Conservation (phyloP, 2,797 vertebrate genomes). For the Melanotaenia pygmaea region DNA sequence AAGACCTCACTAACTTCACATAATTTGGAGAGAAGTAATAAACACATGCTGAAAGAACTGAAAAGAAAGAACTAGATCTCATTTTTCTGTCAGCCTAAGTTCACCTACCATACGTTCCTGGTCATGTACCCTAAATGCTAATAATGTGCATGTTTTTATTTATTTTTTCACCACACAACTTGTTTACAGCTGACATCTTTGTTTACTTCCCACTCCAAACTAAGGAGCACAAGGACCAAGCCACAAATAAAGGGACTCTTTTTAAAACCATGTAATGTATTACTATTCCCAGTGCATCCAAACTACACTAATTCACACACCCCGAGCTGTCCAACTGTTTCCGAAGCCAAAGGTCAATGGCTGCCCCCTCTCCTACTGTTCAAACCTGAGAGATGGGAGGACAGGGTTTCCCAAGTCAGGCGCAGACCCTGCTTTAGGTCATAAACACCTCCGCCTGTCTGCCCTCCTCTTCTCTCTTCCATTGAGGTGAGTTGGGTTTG, state of each 20-base stretch:
- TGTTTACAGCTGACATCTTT: not conserved
- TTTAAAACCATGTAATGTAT: slow-evolving; percentile 27
- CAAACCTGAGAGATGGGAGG: slow-evolving; percentile 63
- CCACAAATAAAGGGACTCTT: slow-evolving; percentile 10
- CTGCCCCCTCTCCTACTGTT: slow-evolving; percentile 68
- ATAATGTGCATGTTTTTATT: not conserved
- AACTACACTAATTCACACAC: slow-evolving; percentile 64
- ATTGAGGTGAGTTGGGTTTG: slow-evolving; percentile 72
- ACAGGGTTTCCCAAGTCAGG: slow-evolving; percentile 68
- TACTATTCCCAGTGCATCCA: slow-evolving; percentile 21
- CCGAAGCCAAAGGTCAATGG: slow-evolving; percentile 77
- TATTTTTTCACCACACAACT: not conserved
- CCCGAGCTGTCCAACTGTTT: slow-evolving; percentile 71
- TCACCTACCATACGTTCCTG: not conserved
- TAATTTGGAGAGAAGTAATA: slow-evolving; percentile 66
- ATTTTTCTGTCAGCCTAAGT: not conserved
- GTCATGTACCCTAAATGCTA: slow-evolving; percentile 9
- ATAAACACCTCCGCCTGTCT: slow-evolving; percentile 76
- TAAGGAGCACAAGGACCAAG: not conserved
- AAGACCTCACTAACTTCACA: slow-evolving; percentile 70
- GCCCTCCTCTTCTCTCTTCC: slow-evolving; percentile 63
- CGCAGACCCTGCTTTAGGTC: slow-evolving; percentile 72
- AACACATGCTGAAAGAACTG: slow-evolving; percentile 38
- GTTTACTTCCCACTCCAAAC: not conserved
- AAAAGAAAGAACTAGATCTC: not conserved